Evolutionary conservation across 1,140 invertebrate species (phyloP).

Genomic region (Ostrea edulis): DNA sequence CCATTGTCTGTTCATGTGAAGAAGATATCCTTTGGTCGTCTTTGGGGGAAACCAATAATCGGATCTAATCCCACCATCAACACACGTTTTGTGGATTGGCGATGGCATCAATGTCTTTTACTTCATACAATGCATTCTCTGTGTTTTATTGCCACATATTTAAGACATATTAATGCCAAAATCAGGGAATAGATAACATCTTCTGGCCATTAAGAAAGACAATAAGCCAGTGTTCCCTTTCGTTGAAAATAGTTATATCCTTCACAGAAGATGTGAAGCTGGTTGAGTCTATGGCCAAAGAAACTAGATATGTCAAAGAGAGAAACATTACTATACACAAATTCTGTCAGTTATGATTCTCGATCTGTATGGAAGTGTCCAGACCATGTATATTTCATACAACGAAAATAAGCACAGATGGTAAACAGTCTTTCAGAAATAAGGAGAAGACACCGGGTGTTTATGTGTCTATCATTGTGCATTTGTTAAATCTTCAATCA

Average conservation of each 20-base stretch:
- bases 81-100: slow-evolving; percentile 33
- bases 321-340: slow-evolving; percentile 35
- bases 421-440: slow-evolving; percentile 17
- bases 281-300: slow-evolving; percentile 10
- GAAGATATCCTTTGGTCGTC: slow-evolving; percentile 1
- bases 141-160: slow-evolving; percentile 25
- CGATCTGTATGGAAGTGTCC: slow-evolving; percentile 11
- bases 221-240: slow-evolving; percentile 30
- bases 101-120: slow-evolving; percentile 19
- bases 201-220: slow-evolving; percentile 37
- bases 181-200: slow-evolving; percentile 29
- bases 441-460: not conserved
- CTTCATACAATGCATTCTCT: slow-evolving; percentile 36
- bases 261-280: slow-evolving; percentile 28
- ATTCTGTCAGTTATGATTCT: slow-evolving; percentile 18
- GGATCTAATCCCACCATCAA: slow-evolving; percentile 33
- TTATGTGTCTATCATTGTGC: slow-evolving; percentile 6
- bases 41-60: slow-evolving; percentile 10
- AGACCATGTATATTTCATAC: slow-evolving; percentile 37
- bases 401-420: slow-evolving; percentile 28
- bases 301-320: slow-evolving; percentile 34
- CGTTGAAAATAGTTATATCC: slow-evolving; percentile 20
- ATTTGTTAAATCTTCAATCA: slow-evolving; percentile 15
- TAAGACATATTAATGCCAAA: slow-evolving; percentile 39
- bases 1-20: not conserved